Evolutionary conservation across 2,113 vertebrate genomes (phyloP), one percentile per base, ranked within the genome.

Genomic region (Lycaon pictus): DNA sequence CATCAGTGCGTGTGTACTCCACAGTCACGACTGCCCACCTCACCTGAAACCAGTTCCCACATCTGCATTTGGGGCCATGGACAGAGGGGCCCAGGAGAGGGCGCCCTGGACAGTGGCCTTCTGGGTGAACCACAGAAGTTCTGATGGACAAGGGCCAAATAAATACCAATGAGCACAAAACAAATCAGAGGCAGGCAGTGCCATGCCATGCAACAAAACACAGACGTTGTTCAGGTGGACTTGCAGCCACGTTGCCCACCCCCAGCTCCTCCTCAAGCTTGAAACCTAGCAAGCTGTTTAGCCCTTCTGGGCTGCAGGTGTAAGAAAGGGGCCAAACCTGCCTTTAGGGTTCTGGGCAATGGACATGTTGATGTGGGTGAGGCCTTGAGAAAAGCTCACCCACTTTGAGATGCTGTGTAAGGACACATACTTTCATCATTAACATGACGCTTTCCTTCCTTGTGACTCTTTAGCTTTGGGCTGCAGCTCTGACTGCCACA

Each of bases 1-100:
- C 4, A 6, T 20, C 43, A 4, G 43, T 55, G n/a, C 1, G 2
- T 0, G 9, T 4, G 67, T 56, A 20, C 19, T 15, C 32, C 10
- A 1, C n/a, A 0, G 2, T 69, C 82, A 55, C 43, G 25, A 27
- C 1, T 62, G 27, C n/a, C 71, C n/a, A 23, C n/a, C 20, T 56
- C 83, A 15, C 5, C 12, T 12, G 77, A 23, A 32, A 55, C 10
- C 56, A 43, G 56, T 13, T 1, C 3, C 43, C 12, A 8, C 67
- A 27, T 27, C 63, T 2, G 27, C 7, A 11, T 25, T n/a, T 35
- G 23, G 4, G n/a, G 79, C 69, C 7, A 5, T 0, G 2, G 55
- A 58, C 86, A 83, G 20, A 25, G 65, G 86, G 55, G 60, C 19
- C 77, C 0, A 3, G 79, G 65, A 74, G 43, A 88, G 32, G 43